Base-by-base conservation (phyloP, 2,797 vertebrate species). In the Eremophila alpestris region DNA sequence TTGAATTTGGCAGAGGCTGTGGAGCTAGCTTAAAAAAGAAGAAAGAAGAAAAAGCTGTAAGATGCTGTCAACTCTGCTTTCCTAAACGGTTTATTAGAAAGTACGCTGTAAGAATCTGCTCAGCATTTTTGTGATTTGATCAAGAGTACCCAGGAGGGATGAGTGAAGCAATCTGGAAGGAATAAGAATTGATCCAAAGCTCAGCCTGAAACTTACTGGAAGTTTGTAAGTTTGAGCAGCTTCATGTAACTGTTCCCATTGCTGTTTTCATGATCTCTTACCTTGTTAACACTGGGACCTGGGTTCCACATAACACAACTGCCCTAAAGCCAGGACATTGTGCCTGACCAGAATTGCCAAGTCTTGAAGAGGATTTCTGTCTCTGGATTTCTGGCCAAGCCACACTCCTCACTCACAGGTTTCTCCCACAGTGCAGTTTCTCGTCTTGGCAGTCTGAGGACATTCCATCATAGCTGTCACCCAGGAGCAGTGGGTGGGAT, bases 31-130 rank as follows among this genome's bases (percentile, higher is more conserved):
- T 89, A 94, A 91, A 91, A 87, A 92, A 73, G 83, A 79, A 91
- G n/a, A 64, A 81, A 52, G 43, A 64, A 70, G 45, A 49, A 86
- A 90, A 90, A 78, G 58, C 41, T 43, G n/a, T 75, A 89, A 83
- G 80, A 93, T 90, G 69, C 89, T 95, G 93, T 91, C 92, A 93
- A 52, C 41, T 81, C 65, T 68, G 77, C 85, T 94, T 96, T 97
- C 89, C 55, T 96, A 91, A 95, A 94, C 2, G 21, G 68, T 74
- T 93, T 94, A 83, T 94, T 93, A 93, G 80, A 95, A 94, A 89
- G 81, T 84, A 70, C 20, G 14, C 70, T 87, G 73, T 84, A 93
- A 92, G 89, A 91, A 91, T 92, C 84, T 89, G 83, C 85, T 95
- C 89, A 92, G 87, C 84, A 75, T 58, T 94, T 95, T 83, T 88